These are phyloP conservation scores for Phalera bucephala DNA, from an alignment of 2,888 invertebrate genomes.

Conservation along the genomic window DNA sequence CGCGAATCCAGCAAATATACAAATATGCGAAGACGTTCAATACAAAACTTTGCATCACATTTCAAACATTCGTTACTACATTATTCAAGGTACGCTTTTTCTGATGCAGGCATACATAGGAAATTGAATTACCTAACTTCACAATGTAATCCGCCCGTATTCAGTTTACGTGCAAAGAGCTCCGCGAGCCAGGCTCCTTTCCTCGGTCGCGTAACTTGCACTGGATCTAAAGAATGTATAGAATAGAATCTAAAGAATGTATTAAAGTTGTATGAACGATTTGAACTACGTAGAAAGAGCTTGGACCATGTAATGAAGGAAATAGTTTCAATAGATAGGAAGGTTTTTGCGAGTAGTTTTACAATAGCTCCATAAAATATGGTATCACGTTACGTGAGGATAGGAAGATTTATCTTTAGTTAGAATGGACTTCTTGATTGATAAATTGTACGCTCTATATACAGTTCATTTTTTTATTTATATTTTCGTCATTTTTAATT, in stretches of 20 bases:
- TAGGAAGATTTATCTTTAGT: background rate
- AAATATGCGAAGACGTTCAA: no score
- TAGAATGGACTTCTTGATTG: no score
- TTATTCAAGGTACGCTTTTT: slow-evolving; percentile 44
- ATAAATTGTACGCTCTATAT: no score
- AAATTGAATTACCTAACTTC: slow-evolving; percentile 42
- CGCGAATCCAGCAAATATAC: no score
- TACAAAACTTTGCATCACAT: no score
- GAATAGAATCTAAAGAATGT: slow-evolving; percentile 24
- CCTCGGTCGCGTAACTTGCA: slow-evolving; percentile 19
- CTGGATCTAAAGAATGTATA: slow-evolving; percentile 28
- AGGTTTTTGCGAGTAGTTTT: slow-evolving; percentile 11
- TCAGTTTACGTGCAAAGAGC: slow-evolving; percentile 9
- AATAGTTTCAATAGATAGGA: slow-evolving; percentile 24
- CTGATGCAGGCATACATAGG: slow-evolving; percentile 38
- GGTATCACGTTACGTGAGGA: no score
- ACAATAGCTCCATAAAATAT: background rate
- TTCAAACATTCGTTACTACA: slow-evolving; percentile 42
- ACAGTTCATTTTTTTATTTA: no score
- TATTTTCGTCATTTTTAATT: no score
- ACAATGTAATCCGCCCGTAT: slow-evolving; percentile 30
- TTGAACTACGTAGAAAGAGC: slow-evolving; percentile 19
- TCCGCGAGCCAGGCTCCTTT: slow-evolving; percentile 10
- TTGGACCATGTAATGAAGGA: slow-evolving; percentile 21
- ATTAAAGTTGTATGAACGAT: slow-evolving; percentile 35